Base-by-base conservation (phyloP, 2,113 vertebrate species). In the Cairina moschata region DNA sequence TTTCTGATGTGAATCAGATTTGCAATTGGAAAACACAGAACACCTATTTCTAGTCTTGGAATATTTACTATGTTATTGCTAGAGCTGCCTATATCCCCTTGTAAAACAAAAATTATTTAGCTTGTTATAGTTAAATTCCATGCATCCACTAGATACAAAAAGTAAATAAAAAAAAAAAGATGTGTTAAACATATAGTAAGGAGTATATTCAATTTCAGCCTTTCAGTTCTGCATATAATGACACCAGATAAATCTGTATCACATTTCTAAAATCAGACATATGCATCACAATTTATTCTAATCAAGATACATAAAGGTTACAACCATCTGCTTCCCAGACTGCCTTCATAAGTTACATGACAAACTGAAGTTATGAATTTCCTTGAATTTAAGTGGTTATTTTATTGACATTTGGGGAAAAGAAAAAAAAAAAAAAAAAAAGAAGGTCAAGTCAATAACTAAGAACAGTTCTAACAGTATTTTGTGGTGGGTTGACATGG, bases 401-500 rank as follows among this genome's bases (percentile, higher is more conserved):
- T 94, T 94, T 94, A 97, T 75, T 76, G 90, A 95, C 95, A 90
- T 95, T 95, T 97, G 87, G 26, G 23, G 31, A 71, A n/a, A 65
- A 14, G 29, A 63, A 11, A 13, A 4, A 11, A 65, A 29, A 18
- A 28, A 36, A 40, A 40, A 12, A 12, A 52, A 91, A 26, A 7
- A 63, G 97, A 98, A 98, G 96, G 96, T 97, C 96, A 98, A 78
- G 91, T 97, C 96, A 93, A 96, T 97, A 97, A 65, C 75, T 94
- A 86, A 97, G 95, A 96, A 94, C 28, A 97, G 88, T 88, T 95
- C 9, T 76, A 89, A 83, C 44, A 75, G 21, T 32, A 71, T 71
- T 94, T 94, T 67, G 77, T 91, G 86, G 59, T 83, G 29, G 90
- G 77, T 67, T 79, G 95, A 93, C 52, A 87, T 18, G 29, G 95